Percentiles rank a stretch among this genome's conserved stretches.
Evolutionary conservation across 2,797 vertebrate species (phyloP).

Genomic region (Sphenodon punctatus): DNA sequence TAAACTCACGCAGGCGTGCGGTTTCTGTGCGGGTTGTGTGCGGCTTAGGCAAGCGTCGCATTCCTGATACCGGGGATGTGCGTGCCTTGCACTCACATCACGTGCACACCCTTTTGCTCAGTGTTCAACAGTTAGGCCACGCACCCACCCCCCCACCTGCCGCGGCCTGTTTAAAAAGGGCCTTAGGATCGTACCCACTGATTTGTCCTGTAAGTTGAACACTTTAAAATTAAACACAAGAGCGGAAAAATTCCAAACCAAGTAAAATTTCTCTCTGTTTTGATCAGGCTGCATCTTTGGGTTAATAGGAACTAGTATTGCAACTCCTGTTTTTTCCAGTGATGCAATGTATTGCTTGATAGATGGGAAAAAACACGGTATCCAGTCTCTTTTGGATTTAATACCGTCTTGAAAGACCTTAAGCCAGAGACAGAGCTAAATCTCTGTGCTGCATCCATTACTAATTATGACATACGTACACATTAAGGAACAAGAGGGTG

Average conservation of each 20-base stretch:
- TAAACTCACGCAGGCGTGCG: no score
- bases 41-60: no score
- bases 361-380: constrained; percentile 32
- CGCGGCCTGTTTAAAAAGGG: no score
- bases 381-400: constrained; percentile 64
- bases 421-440: constrained; percentile 50
- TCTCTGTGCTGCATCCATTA: constrained; percentile 24
- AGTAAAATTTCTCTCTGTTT: constrained; percentile 23
- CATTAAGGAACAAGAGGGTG: constrained; percentile 57
- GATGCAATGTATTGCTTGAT: constrained; percentile 50
- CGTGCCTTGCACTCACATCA: no score
- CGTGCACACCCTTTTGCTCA: no score
- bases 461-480: constrained; percentile 63
- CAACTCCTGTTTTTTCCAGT: constrained; percentile 48
- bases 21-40: no score
- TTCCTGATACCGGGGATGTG: no score
- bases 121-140: no score
- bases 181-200: no score
- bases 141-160: no score
- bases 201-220: no score
- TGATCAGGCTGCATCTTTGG: background rate
- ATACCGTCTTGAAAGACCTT: constrained; percentile 51
- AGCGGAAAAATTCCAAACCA: background rate
- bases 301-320: constrained; percentile 40
- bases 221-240: constrained; percentile 39